These are phyloP conservation scores for Pandemis heparana DNA, from an alignment of 2,888 invertebrate genomes.

Conservation along the genomic window DNA sequence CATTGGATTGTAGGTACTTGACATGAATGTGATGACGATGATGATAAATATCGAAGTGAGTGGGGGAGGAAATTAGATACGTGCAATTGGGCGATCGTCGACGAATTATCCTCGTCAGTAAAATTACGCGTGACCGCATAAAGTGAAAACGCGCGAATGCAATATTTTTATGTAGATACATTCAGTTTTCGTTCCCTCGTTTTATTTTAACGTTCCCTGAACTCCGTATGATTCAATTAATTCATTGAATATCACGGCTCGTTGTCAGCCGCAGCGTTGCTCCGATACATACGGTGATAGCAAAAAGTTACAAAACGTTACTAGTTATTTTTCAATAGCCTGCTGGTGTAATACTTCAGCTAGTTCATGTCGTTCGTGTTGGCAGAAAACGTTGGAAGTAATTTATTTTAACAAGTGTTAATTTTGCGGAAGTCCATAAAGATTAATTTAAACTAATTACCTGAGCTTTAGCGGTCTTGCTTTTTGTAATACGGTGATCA, in stretches of 20 bases:
- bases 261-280: slow-evolving; percentile 38
- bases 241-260: slow-evolving; percentile 38
- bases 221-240: slow-evolving; percentile 42
- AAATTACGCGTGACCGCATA: slow-evolving; percentile 24
- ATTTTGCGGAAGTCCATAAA: too few species aligned
- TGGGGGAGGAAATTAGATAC: background rate
- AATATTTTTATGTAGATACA: slow-evolving; percentile 31
- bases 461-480: too few species aligned
- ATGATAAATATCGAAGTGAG: too few species aligned
- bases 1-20: too few species aligned
- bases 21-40: too few species aligned
- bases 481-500: too few species aligned
- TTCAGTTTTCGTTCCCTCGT: slow-evolving; percentile 22
- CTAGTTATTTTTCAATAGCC: slow-evolving; percentile 6
- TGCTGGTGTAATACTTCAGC: slow-evolving; percentile 5
- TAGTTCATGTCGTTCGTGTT: background rate
- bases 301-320: slow-evolving; percentile 18
- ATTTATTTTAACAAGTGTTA: too few species aligned
- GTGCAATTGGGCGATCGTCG: slow-evolving; percentile 9
- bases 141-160: slow-evolving; percentile 32
- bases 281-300: background rate
- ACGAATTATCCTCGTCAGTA: slow-evolving; percentile 17
- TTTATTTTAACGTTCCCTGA: slow-evolving; percentile 35
- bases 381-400: too few species aligned
- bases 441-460: too few species aligned